Evolutionary conservation across 2,113 vertebrate genomes (phyloP).

Genomic region (Gorsachius goisagi): DNA sequence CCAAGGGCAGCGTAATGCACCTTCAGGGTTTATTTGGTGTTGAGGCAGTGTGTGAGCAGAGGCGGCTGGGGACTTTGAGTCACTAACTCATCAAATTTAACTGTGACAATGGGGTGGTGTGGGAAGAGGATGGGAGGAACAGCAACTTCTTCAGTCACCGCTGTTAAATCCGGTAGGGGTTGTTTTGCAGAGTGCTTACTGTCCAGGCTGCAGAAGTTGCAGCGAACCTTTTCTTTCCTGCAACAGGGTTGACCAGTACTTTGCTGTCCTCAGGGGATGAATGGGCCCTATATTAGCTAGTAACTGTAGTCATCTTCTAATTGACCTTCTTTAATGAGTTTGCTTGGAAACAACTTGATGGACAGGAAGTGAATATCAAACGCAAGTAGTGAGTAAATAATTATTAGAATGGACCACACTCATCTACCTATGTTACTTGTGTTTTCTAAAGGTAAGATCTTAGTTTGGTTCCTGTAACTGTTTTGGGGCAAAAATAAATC

Average conservation of each 20-base stretch:
- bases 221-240: not conserved
- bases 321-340: not conserved
- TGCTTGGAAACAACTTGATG: not conserved
- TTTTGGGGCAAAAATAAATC: not conserved
- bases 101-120: not conserved
- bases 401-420: not conserved
- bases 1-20: not conserved
- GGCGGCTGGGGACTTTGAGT: fast-evolving
- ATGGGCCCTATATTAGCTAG: not conserved
- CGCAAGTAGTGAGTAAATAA: not conserved
- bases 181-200: not conserved
- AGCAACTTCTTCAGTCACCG: not conserved
- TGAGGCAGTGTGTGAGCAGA: fast-evolving
- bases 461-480: not conserved
- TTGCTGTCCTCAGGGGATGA: not conserved
- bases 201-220: not conserved
- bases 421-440: not conserved
- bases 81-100: not conserved
- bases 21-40: not conserved
- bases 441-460: not conserved
- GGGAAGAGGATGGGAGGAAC: not conserved
- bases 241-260: not conserved
- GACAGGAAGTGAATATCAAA: not conserved
- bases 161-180: not conserved
- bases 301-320: not conserved